These are phyloP conservation scores for Perdix hodgsoniae DNA, from an alignment of 2,797 vertebrate species.

Conservation along the genomic window DNA sequence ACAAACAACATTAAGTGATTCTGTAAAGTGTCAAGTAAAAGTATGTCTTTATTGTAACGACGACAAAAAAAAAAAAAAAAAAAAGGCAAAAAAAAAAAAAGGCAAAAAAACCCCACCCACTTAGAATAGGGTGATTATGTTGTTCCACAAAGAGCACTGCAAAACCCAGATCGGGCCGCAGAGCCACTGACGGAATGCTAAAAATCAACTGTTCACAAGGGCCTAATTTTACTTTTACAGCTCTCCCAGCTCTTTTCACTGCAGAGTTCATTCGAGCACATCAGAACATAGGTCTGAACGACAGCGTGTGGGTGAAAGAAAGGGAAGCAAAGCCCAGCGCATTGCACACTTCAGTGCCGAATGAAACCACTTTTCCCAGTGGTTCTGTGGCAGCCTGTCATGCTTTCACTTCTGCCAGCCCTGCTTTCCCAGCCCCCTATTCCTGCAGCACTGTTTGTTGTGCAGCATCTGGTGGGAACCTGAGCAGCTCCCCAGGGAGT, in stretches of 20 bases:
- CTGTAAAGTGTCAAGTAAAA: slow-evolving; percentile 5
- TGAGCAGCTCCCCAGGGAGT: too few relatives aligned
- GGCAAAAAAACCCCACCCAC: background rate
- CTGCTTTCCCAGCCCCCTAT: fast-evolving
- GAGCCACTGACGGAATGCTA: background rate
- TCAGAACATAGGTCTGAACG: background rate
- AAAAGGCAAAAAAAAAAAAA: background rate
- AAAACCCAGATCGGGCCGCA: background rate
- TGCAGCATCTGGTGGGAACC: fast-evolving
- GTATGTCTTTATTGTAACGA: background rate
- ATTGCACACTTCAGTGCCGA: fast-evolving
- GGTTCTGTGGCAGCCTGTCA: background rate
- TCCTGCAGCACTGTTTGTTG: background rate
- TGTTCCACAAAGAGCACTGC: background rate
- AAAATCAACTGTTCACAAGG: background rate
- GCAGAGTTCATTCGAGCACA: fast-evolving
- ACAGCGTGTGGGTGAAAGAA: fast-evolving
- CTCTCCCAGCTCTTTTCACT: fast-evolving
- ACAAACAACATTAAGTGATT: slow-evolving; percentile 55
- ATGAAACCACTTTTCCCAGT: fast-evolving
- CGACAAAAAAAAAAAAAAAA: background rate
- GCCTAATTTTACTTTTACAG: background rate
- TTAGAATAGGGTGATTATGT: background rate
- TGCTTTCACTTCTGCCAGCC: background rate
- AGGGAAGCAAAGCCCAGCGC: fast-evolving